Evolutionary conservation across 2,888 invertebrate species (phyloP), one percentile per base, ranked within the genome.

Genomic region (Epicampocera succincta): DNA sequence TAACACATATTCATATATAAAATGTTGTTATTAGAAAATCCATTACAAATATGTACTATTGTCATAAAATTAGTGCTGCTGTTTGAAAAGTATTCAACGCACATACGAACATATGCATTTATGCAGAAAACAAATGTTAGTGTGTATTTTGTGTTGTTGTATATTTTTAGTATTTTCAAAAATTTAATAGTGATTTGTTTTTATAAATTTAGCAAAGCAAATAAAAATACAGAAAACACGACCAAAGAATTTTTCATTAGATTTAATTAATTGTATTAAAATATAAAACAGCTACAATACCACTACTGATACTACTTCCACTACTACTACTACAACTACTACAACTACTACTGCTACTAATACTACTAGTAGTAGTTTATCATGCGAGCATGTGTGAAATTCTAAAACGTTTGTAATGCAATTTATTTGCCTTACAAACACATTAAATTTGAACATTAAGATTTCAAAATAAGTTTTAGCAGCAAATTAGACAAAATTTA

Each of bases 381-480:
- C 15, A 25, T 25, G 40, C 42, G 74, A 73, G 77, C 83, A 76
- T 74, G 80, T 74, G 83, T 71, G 72, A 82, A 80, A 85, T 80
- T 80, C 75, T 84, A 77, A 73, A 77, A 78, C 75, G 73, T 77
- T 83, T 83, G 79, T 82, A 80, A 83, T 81, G 73, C 84, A 84
- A 84, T 84, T 83, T 75, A 84, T 84, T 84, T 80, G 76, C 83
- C 76, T 82, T 78, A 74, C 82, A 82, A 82, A 63, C 78, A 42
- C 69, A 78, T 77, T 77, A 81, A 44, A 77, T 25, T 12, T 40
- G 66, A 42, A 42, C 63, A 78, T 52, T 44, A 69, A n/a, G 54
- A 38, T 60, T 60, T 44, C 33, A 42, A 66, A 69, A 82, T 46
- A 71, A 54, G n/a, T 56, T 80, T 73, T 74, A 78, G 69, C 69